Evolutionary conservation across 2,888 invertebrate genomes (phyloP).

Genomic region (Chironomus riparius): DNA sequence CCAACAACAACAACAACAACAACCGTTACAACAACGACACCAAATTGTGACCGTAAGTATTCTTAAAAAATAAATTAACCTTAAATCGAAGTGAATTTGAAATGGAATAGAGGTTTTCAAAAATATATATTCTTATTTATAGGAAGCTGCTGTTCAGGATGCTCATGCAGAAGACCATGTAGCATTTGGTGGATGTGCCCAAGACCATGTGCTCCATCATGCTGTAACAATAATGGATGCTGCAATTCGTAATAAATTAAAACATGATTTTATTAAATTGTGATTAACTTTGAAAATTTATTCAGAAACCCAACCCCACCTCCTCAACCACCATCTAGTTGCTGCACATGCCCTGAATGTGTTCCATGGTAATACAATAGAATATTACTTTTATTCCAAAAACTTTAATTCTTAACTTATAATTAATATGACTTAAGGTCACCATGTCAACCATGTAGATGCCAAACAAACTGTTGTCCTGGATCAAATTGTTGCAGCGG

Average conservation of each 20-base stretch:
- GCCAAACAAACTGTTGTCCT: background rate
- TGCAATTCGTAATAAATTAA: background rate
- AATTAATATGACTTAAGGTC: too few species aligned
- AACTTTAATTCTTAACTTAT: too few species aligned
- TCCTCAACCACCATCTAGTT: background rate
- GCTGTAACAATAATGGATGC: background rate
- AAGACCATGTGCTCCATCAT: background rate
- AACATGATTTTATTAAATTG: too few species aligned
- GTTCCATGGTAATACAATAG: background rate
- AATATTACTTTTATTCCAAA: too few species aligned
- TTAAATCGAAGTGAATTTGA: too few species aligned
- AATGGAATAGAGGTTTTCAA: too few species aligned
- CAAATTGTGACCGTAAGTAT: too few species aligned
- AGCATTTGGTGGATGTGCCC: background rate
- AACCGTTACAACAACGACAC: background rate
- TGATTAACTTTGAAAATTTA: too few species aligned
- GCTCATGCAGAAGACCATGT: background rate
- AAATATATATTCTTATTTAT: too few species aligned
- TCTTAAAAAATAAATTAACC: too few species aligned
- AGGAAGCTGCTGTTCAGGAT: background rate
- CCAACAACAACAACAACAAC: background rate
- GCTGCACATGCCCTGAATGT: background rate
- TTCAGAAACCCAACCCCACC: background rate
- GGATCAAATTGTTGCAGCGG: background rate
- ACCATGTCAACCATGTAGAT: background rate